Evolutionary conservation across 92 coral and sea anemone species (phyloP).

Genomic region (Heliopora coerulea): DNA sequence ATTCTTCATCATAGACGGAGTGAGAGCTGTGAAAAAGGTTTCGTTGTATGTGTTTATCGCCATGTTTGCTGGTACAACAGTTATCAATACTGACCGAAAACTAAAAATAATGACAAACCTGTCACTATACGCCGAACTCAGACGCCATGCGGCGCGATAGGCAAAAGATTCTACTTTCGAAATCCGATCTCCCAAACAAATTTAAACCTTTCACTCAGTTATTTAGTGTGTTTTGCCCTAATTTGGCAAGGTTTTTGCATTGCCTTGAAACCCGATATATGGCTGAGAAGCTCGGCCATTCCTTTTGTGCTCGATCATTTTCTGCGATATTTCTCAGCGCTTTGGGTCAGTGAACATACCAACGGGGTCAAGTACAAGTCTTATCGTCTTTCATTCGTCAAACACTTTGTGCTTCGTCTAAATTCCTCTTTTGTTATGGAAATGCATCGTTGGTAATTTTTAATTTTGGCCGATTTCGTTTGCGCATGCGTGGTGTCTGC

Average conservation of each 20-base stretch:
- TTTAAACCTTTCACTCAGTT: not conserved
- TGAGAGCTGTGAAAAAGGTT: too few species aligned
- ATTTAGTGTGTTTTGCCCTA: slow-evolving; percentile 1
- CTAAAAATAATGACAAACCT: too few species aligned
- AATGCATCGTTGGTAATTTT: slow-evolving; percentile 45
- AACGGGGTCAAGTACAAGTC: not conserved
- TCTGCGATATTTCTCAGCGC: not conserved
- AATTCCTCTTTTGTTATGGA: slow-evolving; percentile 10
- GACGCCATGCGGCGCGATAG: not conserved
- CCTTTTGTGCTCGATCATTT: not conserved
- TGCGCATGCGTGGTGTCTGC: slow-evolving; percentile 87
- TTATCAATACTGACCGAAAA: too few species aligned
- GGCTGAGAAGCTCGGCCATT: not conserved
- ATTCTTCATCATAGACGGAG: too few species aligned
- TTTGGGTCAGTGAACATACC: slow-evolving; percentile 1
- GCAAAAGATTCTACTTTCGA: not conserved
- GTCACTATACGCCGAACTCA: too few species aligned
- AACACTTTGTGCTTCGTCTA: not conserved
- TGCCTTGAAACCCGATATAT: not conserved
- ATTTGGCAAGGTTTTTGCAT: not conserved
- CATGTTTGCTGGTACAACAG: too few species aligned
- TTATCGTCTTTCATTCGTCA: not conserved
- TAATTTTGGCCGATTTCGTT: slow-evolving; percentile 95
- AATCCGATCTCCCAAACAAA: not conserved
- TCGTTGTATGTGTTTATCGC: too few species aligned